Percentiles rank a stretch among this genome's conserved stretches.
phyloP scores from a whole-genome alignment of 2,797 vertebrate species.

The Schizopygopsis malacanthus region DNA sequence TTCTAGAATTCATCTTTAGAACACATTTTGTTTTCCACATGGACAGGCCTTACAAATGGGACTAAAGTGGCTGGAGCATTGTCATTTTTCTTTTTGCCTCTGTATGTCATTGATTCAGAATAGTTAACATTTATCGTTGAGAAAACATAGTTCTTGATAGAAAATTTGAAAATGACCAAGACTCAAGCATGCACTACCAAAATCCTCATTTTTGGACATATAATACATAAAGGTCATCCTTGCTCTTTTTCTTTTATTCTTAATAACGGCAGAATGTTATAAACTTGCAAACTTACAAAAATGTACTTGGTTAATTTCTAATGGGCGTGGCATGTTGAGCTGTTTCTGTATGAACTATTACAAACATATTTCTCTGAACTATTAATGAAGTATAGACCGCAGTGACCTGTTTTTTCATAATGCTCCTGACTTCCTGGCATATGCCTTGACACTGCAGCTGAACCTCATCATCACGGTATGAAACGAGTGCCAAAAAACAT shows the following conservation, averaged over 20 bases:
- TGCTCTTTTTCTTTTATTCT: neutral
- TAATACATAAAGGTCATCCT: neutral
- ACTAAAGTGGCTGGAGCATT: neutral
- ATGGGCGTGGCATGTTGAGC: neutral
- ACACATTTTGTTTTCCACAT: constrained; percentile 46
- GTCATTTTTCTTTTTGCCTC: neutral
- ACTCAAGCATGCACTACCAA: neutral
- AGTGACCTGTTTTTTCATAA: constrained; percentile 27
- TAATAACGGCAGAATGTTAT: constrained; percentile 59
- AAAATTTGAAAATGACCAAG: neutral
- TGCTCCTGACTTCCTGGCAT: constrained; percentile 7
- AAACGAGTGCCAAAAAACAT: constrained; percentile 27
- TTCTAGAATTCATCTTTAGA: constrained; percentile 58
- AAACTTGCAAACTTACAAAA: constrained; percentile 6
- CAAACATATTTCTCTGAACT: neutral
- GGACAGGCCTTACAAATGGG: neutral
- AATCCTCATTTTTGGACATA: neutral
- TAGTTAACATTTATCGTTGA: neutral
- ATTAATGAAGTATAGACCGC: neutral
- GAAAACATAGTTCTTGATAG: neutral
- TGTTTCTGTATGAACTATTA: neutral
- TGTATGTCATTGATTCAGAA: neutral
- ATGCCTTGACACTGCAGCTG: constrained; percentile 1
- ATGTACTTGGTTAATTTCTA: neutral
- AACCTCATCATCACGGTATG: constrained; percentile 10